A percentile compares a stretch with the other conserved stretches of the same genome.
Conservation (phyloP, 1,140 invertebrate species). For the Pachypeltis micranthus region DNA sequence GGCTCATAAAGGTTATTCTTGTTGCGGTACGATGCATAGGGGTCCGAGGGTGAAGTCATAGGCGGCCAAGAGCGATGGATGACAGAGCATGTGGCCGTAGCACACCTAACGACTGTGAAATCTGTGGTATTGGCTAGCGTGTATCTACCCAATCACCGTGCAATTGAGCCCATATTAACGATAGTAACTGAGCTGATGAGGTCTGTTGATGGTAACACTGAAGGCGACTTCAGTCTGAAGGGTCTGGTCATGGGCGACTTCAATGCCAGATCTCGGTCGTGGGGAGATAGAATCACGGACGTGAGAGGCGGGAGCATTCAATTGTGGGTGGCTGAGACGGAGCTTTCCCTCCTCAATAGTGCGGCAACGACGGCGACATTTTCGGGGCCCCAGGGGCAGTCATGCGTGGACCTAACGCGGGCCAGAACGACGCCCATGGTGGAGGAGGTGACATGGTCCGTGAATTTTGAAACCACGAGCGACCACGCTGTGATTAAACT, state of each 20-base stretch:
- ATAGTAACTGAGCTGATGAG: background rate
- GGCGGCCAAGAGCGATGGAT: background rate
- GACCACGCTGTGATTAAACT: background rate
- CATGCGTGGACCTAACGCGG: background rate
- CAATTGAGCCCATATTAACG: background rate
- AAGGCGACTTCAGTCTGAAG: no score
- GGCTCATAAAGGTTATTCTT: background rate
- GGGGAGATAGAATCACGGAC: background rate
- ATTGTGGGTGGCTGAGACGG: background rate
- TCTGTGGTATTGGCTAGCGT: background rate
- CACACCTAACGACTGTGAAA: background rate
- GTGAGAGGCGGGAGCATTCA: background rate
- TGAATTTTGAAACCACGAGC: background rate
- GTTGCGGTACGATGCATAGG: background rate
- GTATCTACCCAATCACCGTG: background rate
- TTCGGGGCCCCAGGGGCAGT: background rate
- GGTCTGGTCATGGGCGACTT: background rate
- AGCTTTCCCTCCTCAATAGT: background rate
- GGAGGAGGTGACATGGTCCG: background rate
- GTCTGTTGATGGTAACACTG: background rate
- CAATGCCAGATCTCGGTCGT: background rate
- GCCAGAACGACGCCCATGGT: background rate
- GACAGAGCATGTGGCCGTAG: background rate
- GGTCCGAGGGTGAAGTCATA: background rate
- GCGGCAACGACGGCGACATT: background rate